phyloP scores from a whole-genome alignment of 2,113 vertebrate genomes.

The Riparia riparia region DNA sequence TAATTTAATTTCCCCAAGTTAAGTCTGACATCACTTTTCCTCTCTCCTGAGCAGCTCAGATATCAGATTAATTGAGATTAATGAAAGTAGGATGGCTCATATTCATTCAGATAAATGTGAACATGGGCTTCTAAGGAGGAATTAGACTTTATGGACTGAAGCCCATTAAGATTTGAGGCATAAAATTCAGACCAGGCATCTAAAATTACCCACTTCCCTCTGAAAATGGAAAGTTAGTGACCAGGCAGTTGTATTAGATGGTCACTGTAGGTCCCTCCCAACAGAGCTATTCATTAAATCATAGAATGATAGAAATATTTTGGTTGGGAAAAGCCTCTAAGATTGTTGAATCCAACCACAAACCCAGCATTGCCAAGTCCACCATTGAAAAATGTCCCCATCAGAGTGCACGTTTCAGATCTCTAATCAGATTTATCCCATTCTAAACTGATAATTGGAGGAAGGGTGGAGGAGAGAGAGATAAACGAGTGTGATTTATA shows the following conservation, averaged over 20 bases:
- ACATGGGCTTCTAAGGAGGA: not conserved
- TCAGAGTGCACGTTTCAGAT: not conserved
- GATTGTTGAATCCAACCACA: not conserved
- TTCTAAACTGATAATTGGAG: not conserved
- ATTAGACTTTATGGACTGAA: not conserved
- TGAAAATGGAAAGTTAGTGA: not conserved
- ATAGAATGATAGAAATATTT: not conserved
- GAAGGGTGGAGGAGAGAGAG: not conserved
- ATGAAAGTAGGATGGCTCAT: not conserved
- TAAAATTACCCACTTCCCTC: not conserved
- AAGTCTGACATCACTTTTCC: not conserved
- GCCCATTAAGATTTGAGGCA: not conserved
- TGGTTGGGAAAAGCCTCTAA: not conserved
- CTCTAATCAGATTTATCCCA: not conserved
- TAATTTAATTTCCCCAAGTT: not conserved
- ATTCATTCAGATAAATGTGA: not conserved
- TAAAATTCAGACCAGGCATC: not conserved
- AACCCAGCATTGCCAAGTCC: not conserved
- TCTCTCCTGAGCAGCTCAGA: not conserved
- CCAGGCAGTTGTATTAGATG: not conserved
- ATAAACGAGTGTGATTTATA: not conserved
- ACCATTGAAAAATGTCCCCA: not conserved
- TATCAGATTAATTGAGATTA: not conserved
- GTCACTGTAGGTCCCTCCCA: rapidly evolving
- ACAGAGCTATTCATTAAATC: not conserved